phyloP scores from a whole-genome alignment of 2,797 vertebrate species.

The Megalops cyprinoides region DNA sequence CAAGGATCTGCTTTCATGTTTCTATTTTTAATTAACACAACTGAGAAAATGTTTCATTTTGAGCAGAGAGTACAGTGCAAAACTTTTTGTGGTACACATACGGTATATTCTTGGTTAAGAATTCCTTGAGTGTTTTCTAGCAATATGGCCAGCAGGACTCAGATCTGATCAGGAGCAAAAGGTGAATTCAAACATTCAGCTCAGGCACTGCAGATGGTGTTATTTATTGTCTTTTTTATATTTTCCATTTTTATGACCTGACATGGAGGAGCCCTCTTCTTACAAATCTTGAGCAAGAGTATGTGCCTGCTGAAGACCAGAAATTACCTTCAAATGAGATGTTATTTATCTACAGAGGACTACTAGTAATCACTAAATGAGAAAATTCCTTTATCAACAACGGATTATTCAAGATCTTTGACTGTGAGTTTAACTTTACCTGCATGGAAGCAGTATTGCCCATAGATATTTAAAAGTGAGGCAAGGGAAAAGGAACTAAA shows the following conservation, averaged over 20 bases:
- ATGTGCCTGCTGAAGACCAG: neutral
- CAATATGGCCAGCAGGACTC: neutral
- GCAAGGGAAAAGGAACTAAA: neutral
- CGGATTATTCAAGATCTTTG: neutral
- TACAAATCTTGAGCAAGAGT: neutral
- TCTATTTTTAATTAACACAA: neutral
- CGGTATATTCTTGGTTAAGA: neutral
- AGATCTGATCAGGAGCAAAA: neutral
- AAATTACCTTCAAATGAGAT: constrained; percentile 22
- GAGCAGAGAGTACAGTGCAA: neutral
- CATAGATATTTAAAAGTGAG: neutral
- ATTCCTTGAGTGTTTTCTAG: neutral
- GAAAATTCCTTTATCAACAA: neutral
- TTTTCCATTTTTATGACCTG: constrained; percentile 31
- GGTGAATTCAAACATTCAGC: neutral
- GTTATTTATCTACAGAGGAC: neutral
- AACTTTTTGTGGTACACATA: neutral
- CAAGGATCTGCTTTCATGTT: neutral
- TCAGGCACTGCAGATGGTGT: neutral
- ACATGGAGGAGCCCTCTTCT: neutral
- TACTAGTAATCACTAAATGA: neutral
- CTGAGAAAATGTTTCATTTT: neutral
- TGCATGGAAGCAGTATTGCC: neutral
- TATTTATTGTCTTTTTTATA: constrained; percentile 14
- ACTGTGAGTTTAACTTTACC: neutral